phyloP scores from a whole-genome alignment of 2,888 invertebrate species.

The Cataglyphis altisquamis region DNA sequence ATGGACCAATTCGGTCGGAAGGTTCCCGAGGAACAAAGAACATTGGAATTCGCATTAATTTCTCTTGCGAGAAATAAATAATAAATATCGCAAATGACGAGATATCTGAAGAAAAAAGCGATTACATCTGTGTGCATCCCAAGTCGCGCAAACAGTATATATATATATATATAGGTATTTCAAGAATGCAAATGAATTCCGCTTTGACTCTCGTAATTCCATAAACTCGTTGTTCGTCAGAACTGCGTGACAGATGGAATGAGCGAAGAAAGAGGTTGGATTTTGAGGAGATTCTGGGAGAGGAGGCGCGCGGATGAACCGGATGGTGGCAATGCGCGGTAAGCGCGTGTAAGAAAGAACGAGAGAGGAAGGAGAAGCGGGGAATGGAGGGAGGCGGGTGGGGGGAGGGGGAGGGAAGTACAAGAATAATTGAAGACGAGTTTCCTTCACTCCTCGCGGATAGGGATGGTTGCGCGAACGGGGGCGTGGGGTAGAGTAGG shows the following conservation, averaged over 20 bases:
- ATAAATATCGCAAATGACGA: neutral
- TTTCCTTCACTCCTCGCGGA: constrained; percentile 79
- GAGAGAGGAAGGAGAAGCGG: constrained; percentile 55
- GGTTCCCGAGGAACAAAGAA: constrained; percentile 22
- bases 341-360: constrained; percentile 74
- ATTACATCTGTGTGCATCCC: constrained; percentile 1
- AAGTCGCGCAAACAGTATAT: neutral
- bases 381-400: constrained; percentile 29
- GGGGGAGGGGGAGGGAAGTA: constrained; percentile 72
- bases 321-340: constrained; percentile 78
- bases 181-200: constrained; percentile 82
- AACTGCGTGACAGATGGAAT: constrained; percentile 80
- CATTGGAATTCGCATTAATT: neutral
- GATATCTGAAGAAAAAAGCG: neutral
- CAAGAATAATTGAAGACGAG: constrained; percentile 85
- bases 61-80: neutral
- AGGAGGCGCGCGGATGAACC: constrained; percentile 70
- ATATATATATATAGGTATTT: constrained; percentile 72
- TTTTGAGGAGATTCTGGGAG: constrained; percentile 16
- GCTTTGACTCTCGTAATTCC: constrained; percentile 78
- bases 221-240: constrained; percentile 81
- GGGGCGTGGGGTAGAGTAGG: constrained; percentile 73
- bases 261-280: constrained; percentile 64
- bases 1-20: constrained; percentile 18
- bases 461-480: constrained; percentile 74